These are phyloP conservation scores for Peromyscus aztecus DNA, from an alignment of 2,797 vertebrate genomes.

Conservation along the genomic window DNA sequence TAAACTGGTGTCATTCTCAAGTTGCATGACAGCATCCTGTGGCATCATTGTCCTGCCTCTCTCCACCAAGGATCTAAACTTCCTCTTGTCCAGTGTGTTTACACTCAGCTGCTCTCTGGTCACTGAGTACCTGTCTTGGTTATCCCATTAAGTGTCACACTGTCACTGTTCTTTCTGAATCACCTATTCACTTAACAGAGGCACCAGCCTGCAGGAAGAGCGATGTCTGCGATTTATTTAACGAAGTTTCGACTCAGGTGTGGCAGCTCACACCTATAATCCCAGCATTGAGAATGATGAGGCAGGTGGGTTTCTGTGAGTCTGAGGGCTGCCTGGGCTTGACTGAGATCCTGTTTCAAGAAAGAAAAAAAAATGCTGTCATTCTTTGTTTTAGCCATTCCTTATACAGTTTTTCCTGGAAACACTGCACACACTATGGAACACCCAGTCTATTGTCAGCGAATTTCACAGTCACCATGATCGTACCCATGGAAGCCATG, in stretches of 20 bases:
- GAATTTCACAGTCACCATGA: background rate
- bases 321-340: background rate
- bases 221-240: background rate
- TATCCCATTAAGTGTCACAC: background rate
- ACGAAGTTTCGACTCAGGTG: background rate
- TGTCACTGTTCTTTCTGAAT: background rate
- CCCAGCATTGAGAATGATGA: background rate
- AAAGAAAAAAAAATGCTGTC: background rate
- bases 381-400: background rate
- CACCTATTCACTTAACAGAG: background rate
- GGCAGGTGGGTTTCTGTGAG: background rate
- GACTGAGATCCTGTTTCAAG: background rate
- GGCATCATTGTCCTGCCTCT: background rate
- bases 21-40: background rate
- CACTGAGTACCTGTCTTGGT: background rate
- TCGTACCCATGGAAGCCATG: background rate
- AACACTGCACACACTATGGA: accelerated
- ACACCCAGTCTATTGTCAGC: background rate
- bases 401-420: background rate
- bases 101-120: background rate
- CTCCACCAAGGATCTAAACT: background rate
- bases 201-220: background rate
- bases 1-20: background rate
- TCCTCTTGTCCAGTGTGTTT: background rate
- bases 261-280: background rate